phyloP scores from a whole-genome alignment of 2,888 invertebrate species.

The Drosophila formosana region DNA sequence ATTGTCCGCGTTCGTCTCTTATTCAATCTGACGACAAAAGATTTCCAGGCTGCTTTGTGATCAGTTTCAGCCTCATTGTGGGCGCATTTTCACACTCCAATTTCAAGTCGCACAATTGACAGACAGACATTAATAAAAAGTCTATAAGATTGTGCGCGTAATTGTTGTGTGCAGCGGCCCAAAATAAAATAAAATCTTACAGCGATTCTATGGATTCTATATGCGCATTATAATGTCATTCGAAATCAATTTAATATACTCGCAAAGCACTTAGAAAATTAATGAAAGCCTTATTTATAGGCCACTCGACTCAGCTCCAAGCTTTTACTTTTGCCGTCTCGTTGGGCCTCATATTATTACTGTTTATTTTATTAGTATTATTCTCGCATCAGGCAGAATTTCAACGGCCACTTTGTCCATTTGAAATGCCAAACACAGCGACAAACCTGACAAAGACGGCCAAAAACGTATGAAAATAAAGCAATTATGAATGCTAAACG shows the following conservation, averaged over 20 bases:
- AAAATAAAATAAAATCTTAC: constrained; percentile 20
- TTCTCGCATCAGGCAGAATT: constrained; percentile 45
- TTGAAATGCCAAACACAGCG: constrained; percentile 66
- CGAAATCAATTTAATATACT: constrained; percentile 48
- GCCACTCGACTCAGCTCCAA: constrained; percentile 28
- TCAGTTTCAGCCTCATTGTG: constrained; percentile 55
- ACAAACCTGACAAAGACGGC: constrained; percentile 32
- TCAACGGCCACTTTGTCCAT: constrained; percentile 68
- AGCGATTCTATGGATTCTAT: constrained; percentile 30
- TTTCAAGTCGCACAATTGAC: constrained; percentile 60
- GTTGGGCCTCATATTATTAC: constrained; percentile 37
- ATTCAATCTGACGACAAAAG: constrained; percentile 74
- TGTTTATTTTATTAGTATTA: constrained; percentile 36
- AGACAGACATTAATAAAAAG: constrained; percentile 29
- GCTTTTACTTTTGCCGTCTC: constrained; percentile 65
- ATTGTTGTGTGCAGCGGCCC: constrained; percentile 51
- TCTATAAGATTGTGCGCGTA: constrained; percentile 33
- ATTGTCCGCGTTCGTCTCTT: constrained; percentile 63
- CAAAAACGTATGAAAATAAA: constrained; percentile 63
- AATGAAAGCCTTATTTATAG: constrained; percentile 50
- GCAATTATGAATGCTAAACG: constrained; percentile 74
- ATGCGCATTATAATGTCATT: constrained; percentile 17
- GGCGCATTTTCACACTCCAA: constrained; percentile 80
- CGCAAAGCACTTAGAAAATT: constrained; percentile 15
- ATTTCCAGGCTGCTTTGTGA: constrained; percentile 57